Conservation (phyloP, 2,113 vertebrate genomes). For the Aix galericulata region DNA sequence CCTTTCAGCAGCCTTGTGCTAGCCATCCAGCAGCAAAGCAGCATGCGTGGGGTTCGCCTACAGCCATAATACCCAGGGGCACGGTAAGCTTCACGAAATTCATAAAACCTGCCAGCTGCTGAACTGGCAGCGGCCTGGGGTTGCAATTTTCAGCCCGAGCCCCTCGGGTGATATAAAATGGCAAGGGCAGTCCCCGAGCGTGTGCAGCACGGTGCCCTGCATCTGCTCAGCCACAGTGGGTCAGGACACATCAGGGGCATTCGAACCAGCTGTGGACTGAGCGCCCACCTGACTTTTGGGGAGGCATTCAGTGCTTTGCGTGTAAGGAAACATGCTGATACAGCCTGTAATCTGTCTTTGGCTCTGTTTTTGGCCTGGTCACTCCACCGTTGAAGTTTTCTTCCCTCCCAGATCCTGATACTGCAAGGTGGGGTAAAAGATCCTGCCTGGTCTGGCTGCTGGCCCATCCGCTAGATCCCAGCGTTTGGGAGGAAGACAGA, state of each 20-base stretch:
- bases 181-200: neutral
- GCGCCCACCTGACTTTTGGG: neutral
- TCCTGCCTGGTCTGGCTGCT: neutral
- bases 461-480: neutral
- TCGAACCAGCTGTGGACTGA: neutral
- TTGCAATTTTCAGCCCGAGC: neutral
- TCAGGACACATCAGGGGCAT: neutral
- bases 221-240: neutral
- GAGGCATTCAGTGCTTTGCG: neutral
- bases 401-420: neutral
- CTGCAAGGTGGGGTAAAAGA: neutral
- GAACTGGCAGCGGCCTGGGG: neutral
- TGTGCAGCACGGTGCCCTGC: neutral
- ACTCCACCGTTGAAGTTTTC: neutral
- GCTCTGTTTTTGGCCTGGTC: neutral
- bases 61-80: neutral
- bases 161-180: fast-evolving
- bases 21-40: neutral
- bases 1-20: neutral
- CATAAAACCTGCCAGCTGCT: neutral
- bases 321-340: neutral
- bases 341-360: neutral
- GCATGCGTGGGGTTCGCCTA: neutral
- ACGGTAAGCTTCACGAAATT: neutral
- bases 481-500: neutral